These are phyloP conservation scores for Cheirogaleus major DNA, from an alignment of 2,797 vertebrate species.

Conservation along the genomic window DNA sequence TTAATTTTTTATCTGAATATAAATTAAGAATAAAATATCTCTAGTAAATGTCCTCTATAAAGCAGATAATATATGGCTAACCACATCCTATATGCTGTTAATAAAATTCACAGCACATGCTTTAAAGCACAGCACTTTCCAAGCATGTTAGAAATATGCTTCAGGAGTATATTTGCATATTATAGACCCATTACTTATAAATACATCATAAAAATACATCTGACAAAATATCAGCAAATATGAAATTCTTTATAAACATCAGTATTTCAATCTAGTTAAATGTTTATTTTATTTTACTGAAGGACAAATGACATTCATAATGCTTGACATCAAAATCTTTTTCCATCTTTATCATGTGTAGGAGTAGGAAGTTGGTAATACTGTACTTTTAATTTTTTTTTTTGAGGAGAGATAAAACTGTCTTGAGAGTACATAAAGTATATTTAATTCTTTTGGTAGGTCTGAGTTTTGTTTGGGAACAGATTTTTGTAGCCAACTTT, in stretches of 20 bases:
- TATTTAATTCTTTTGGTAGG: slow-evolving; percentile 33
- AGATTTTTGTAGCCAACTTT: slow-evolving; percentile 50
- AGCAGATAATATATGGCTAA: not conserved
- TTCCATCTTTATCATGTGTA: not conserved
- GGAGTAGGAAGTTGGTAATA: not conserved
- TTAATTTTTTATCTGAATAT: not conserved
- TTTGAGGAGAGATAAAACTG: slow-evolving; percentile 31
- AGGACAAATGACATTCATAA: not conserved
- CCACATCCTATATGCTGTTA: not conserved
- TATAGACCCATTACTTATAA: slow-evolving; percentile 44
- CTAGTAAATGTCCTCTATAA: not conserved
- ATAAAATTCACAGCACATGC: not conserved
- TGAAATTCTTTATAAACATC: not conserved
- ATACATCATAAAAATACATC: slow-evolving; percentile 9
- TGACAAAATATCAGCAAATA: not conserved
- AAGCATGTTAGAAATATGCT: not conserved
- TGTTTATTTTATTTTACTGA: slow-evolving; percentile 42
- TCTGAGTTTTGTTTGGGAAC: slow-evolving; percentile 56
- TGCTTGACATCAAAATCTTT: slow-evolving; percentile 11
- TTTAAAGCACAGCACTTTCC: not conserved
- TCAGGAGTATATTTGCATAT: not conserved
- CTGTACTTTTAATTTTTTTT: not conserved
- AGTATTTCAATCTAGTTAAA: not conserved
- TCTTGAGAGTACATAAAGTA: slow-evolving; percentile 34
- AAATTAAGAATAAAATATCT: not conserved